Evolutionary conservation across 2,888 invertebrate genomes (phyloP).

Genomic region (Limnephilus auricula): DNA sequence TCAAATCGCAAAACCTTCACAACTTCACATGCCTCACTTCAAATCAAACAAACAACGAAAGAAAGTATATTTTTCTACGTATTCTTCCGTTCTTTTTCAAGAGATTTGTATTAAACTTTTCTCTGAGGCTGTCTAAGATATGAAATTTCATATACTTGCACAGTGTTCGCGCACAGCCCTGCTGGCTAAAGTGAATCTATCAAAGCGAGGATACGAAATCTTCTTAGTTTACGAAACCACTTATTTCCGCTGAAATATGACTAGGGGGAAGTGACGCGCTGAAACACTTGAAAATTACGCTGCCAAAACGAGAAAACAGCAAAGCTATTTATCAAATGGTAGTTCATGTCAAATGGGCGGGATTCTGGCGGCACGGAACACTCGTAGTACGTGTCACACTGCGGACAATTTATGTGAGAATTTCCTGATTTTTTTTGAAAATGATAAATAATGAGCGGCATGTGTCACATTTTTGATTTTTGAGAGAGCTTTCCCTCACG

Average conservation of each 20-base stretch:
- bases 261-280: conserved; percentile 39
- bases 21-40: not conserved
- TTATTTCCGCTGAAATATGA: conserved; percentile 46
- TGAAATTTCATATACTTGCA: conserved; percentile 39
- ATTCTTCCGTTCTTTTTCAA: not conserved
- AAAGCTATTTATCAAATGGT: conserved; percentile 41
- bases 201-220: conserved; percentile 12
- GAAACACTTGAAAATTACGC: conserved; percentile 46
- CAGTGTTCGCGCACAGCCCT: not conserved
- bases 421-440: conserved; percentile 45
- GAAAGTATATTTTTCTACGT: not conserved
- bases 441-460: conserved; percentile 45
- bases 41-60: not conserved
- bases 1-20: not conserved
- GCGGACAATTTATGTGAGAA: conserved; percentile 46
- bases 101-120: not conserved
- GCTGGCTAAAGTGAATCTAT: conserved; percentile 26
- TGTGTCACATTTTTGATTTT: conserved; percentile 44
- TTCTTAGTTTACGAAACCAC: conserved; percentile 48
- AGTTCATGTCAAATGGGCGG: conserved; percentile 40
- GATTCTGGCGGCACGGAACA: not conserved
- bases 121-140: not conserved
- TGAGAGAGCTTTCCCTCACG: not conserved
- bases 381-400: conserved; percentile 7
- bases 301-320: conserved; percentile 46